Evolutionary conservation across 2,888 invertebrate species (phyloP), one percentile per base, ranked within the genome.

Genomic region (Torymus texanus): DNA sequence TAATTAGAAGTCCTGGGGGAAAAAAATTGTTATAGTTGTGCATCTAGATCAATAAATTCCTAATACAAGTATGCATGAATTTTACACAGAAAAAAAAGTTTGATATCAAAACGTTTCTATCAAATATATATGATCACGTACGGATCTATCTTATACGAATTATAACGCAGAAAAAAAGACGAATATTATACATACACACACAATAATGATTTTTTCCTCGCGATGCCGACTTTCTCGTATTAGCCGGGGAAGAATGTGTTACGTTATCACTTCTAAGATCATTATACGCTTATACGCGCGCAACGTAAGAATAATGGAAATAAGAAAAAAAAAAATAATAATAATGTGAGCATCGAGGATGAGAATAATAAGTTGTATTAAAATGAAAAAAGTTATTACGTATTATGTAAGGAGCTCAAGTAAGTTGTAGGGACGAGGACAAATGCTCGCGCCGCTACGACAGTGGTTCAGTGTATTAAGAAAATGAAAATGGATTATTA

Each of bases 311-410:
- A 29, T 29, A 29, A 29, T 29, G 14, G 8, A 24, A 73, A 59
- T 29, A 2, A 56, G 51, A 29, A 41, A 65, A 63, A 65, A 63
- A 70, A 51, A 62, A 62, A 72, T 24, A 61, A 63, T 71, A 10
- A 68, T 3, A 51, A 58, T 50, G 56, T 66, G 62, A 76, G 68
- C 59, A 70, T 58, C 18, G 66, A 75, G 63, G 41, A 51, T 73
- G 76, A 80, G 68, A 73, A 80, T 80, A 59, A 80, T 80, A 59
- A 80, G 73, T 63, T 72, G 72, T 79, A 79, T 79, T 79, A 75
- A 79, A 29, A 29, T 3, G 5, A 29, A 29, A 29, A 29, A 75
- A 41, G 55, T 75, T 80, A 76, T 76, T 71, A 73, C 67, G 53
- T 73, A 72, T 63, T 67, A 63, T 29, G 29, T 76, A 80, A 79